Evolutionary conservation across 2,888 invertebrate genomes (phyloP), one percentile per base, ranked within the genome.

Genomic region (Branchellion lobata): DNA sequence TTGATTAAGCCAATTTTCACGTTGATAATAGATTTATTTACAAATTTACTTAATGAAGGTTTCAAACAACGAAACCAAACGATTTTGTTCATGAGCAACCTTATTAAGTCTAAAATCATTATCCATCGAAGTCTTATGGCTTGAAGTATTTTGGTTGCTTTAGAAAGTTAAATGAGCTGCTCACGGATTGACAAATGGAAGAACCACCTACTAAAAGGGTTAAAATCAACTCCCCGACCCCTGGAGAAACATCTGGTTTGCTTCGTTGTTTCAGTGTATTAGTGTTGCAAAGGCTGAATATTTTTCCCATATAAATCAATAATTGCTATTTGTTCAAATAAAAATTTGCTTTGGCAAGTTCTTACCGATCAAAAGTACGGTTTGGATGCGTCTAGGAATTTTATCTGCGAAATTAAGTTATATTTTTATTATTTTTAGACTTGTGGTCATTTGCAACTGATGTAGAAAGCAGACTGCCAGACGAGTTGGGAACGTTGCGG

Each of bases 391-490:
- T n/a, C n/a, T n/a, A n/a, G n/a, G n/a, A n/a, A n/a, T n/a, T n/a
- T n/a, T n/a, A n/a, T n/a, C n/a, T n/a, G n/a, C n/a, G n/a, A n/a
- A n/a, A n/a, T n/a, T n/a, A n/a, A n/a, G n/a, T n/a, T n/a, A n/a
- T n/a, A n/a, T n/a, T n/a, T n/a, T n/a, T n/a, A 40, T 40, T 40
- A 40, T 5, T 65, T 65, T 65, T 33, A 75, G 75, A 75, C 29
- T 53, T 57, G 31, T 75, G 75, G 75, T 36, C 75, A 3, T 36
- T 75, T 53, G 57, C 51, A 51, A 51, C 75, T 36, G 75, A 75
- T 75, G 57, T 75, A 51, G 75, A 75, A 75, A 75, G 75, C 75
- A 75, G 51, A 27, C 33, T 75, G 31, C 75, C 75, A 21, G 75
- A 75, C 24, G 75, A 75, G 33, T 31, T 75, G 51, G 73, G 73